A percentile compares a stretch with the other conserved stretches of the same genome.
These are phyloP conservation scores for Python bivittatus DNA, from an alignment of 2,113 vertebrate genomes.

Conservation along the genomic window DNA sequence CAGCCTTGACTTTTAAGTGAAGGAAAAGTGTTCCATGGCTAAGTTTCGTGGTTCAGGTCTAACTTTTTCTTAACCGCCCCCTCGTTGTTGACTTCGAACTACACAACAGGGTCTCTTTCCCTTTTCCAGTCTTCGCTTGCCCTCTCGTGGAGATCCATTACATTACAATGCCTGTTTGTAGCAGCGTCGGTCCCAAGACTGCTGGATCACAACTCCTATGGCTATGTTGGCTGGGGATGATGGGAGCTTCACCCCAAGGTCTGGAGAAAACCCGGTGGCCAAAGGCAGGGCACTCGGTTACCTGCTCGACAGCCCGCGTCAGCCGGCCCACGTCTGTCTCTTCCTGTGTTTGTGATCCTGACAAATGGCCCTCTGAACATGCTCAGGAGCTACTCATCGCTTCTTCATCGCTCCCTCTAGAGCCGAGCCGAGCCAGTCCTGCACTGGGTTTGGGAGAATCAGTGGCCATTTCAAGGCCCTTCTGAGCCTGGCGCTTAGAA, in stretches of 20 bases:
- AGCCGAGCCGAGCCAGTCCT: background rate
- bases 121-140: background rate
- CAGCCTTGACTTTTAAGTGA: background rate
- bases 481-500: background rate
- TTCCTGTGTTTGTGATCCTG: background rate
- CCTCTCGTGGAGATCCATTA: background rate
- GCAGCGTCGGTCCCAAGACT: background rate
- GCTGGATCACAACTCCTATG: background rate
- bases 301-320: background rate
- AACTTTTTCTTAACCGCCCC: background rate
- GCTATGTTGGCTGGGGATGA: background rate
- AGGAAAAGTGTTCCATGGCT: background rate
- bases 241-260: background rate
- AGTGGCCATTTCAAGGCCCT: too few relatives aligned
- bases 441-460: too few relatives aligned
- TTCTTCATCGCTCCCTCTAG: too few relatives aligned
- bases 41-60: background rate
- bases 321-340: background rate
- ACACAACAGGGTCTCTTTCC: rapidly evolving
- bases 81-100: background rate
- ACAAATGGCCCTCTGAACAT: background rate
- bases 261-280: background rate
- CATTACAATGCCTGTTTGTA: background rate
- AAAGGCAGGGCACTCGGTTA: background rate
- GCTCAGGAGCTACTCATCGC: background rate